phyloP scores from a whole-genome alignment of 1,140 invertebrate genomes.

The Tetragnatha versicolor region DNA sequence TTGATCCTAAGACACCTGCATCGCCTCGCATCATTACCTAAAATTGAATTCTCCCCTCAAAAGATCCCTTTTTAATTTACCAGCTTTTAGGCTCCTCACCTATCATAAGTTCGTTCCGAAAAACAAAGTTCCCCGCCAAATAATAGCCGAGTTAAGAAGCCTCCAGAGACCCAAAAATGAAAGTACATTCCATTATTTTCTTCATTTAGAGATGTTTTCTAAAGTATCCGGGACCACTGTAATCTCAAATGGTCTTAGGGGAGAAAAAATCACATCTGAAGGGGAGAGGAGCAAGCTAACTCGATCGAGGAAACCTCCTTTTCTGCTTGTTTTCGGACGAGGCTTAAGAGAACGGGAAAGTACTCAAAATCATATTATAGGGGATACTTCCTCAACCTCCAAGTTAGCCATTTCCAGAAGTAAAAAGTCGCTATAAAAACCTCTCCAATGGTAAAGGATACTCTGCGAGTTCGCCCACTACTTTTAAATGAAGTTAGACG shows the following conservation, averaged over 20 bases:
- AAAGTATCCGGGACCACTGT: slow-evolving; percentile 30
- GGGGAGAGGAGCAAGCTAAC: slow-evolving; percentile 29
- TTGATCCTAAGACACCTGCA: too few relatives aligned
- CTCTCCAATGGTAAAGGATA: slow-evolving; percentile 35
- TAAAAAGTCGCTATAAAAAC: slow-evolving; percentile 15
- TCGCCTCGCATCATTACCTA: too few relatives aligned
- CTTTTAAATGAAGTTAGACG: slow-evolving; percentile 45
- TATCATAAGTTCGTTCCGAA: not conserved
- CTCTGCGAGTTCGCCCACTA: slow-evolving; percentile 11
- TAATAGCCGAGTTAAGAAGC: not conserved
- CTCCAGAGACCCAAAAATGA: slow-evolving; percentile 9
- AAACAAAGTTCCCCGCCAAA: slow-evolving; percentile 5
- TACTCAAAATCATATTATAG: slow-evolving; percentile 47
- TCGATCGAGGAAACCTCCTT: slow-evolving; percentile 35
- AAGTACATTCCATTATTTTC: slow-evolving; percentile 27
- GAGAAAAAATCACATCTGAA: slow-evolving; percentile 36
- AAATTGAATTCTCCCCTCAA: too few relatives aligned
- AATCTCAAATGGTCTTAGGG: slow-evolving; percentile 45
- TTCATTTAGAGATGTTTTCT: slow-evolving; percentile 44
- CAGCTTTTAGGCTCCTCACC: not conserved
- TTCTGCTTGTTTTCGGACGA: slow-evolving; percentile 1
- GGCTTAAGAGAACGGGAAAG: slow-evolving; percentile 31
- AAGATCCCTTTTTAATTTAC: not conserved
- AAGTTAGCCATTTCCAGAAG: slow-evolving; percentile 21
- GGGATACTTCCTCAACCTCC: not conserved